Evolutionary conservation across 2,888 invertebrate genomes (phyloP).

Genomic region (Barypeithes pellucidus): DNA sequence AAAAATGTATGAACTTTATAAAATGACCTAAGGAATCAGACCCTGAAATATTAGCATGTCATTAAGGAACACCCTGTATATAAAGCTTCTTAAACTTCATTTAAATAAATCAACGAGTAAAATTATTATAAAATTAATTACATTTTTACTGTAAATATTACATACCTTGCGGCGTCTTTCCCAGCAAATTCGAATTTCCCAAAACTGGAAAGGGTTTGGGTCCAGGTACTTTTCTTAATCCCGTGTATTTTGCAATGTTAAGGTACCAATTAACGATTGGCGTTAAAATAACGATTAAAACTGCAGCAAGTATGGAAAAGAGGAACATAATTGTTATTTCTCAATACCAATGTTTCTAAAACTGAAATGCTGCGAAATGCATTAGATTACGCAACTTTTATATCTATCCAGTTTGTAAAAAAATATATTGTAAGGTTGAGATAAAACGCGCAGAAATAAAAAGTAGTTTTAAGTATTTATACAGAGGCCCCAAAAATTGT

Average conservation of each 20-base stretch:
- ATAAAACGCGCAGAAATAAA: background rate
- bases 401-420: background rate
- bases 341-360: background rate
- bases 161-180: conserved; percentile 59
- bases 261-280: conserved; percentile 58
- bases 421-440: background rate
- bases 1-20: no score
- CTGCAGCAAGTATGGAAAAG: conserved; percentile 42
- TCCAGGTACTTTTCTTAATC: conserved; percentile 59
- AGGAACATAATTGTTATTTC: conserved; percentile 8
- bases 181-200: conserved; percentile 58
- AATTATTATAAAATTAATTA: no score
- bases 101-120: no score
- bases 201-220: conserved; percentile 59
- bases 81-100: no score
- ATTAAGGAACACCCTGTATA: no score
- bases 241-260: conserved; percentile 56
- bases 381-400: background rate
- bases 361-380: background rate
- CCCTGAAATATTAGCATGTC: no score
- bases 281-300: conserved; percentile 53
- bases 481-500: no score
- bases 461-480: background rate
- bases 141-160: no score
- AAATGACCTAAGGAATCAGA: no score